Evolutionary conservation across 1,140 invertebrate species (phyloP).

Genomic region (Panulirus ornatus): DNA sequence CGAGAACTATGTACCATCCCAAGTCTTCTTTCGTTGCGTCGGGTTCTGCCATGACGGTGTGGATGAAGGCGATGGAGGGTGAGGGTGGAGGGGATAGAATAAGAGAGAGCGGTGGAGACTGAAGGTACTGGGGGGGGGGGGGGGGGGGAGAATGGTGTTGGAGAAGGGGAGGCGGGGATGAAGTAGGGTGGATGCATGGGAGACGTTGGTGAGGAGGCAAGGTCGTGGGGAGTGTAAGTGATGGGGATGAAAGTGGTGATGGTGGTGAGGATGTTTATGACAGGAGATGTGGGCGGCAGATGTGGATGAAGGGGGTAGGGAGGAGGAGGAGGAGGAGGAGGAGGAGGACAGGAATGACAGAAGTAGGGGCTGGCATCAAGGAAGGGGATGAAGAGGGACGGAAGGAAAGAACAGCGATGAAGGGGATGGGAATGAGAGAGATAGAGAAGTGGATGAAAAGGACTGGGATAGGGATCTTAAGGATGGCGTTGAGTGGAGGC

Average conservation of each 20-base stretch:
- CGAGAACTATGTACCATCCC: too few relatives aligned
- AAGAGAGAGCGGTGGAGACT: background rate
- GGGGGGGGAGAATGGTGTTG: too few relatives aligned
- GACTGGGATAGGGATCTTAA: too few relatives aligned
- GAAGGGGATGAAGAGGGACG: constrained; percentile 8
- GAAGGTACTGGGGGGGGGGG: background rate
- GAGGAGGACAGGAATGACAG: background rate
- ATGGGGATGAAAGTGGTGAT: background rate
- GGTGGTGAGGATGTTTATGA: background rate
- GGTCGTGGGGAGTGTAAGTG: background rate
- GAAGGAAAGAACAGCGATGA: too few relatives aligned
- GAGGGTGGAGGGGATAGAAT: background rate
- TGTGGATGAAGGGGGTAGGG: background rate
- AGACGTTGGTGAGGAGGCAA: background rate
- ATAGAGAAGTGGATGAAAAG: too few relatives aligned
- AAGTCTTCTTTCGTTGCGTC: too few relatives aligned
- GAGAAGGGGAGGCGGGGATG: background rate
- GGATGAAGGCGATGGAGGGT: too few relatives aligned
- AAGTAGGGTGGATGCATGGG: background rate
- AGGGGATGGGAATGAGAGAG: too few relatives aligned
- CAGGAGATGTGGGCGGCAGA: background rate
- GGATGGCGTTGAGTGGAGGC: too few relatives aligned
- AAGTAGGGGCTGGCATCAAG: background rate
- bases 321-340: background rate
- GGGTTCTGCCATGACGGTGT: too few relatives aligned